Evolutionary conservation across 2,113 vertebrate species (phyloP).

Genomic region (Melanerpes aurifrons): DNA sequence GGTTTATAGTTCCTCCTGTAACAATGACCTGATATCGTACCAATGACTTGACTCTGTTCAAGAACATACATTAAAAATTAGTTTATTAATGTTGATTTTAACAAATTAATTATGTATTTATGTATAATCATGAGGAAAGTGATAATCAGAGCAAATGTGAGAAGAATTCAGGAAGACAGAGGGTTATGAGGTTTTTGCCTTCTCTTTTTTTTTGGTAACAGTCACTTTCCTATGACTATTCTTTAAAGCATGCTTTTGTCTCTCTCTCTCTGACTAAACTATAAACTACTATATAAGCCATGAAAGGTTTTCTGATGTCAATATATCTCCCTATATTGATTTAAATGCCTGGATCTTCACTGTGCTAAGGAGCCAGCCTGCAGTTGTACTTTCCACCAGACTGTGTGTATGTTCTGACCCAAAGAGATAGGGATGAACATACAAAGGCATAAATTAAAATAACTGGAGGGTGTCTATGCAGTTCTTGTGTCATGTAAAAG

Average conservation of each 20-base stretch:
- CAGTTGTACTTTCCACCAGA: neutral
- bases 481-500: neutral
- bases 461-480: neutral
- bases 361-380: neutral
- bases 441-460: neutral
- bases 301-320: neutral
- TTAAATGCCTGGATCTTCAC: neutral
- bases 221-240: neutral
- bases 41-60: neutral
- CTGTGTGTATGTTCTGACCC: neutral
- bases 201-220: neutral
- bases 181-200: too few relatives aligned
- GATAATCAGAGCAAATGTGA: neutral
- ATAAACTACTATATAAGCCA: neutral
- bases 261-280: neutral
- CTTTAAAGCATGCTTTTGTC: neutral
- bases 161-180: neutral
- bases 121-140: neutral
- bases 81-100: neutral
- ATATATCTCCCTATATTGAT: neutral
- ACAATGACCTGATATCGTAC: neutral
- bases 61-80: neutral
- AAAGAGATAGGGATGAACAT: neutral
- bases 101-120: neutral
- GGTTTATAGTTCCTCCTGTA: neutral